phyloP scores from a whole-genome alignment of 2,888 invertebrate genomes.

The Lacanobia wlatinum region DNA sequence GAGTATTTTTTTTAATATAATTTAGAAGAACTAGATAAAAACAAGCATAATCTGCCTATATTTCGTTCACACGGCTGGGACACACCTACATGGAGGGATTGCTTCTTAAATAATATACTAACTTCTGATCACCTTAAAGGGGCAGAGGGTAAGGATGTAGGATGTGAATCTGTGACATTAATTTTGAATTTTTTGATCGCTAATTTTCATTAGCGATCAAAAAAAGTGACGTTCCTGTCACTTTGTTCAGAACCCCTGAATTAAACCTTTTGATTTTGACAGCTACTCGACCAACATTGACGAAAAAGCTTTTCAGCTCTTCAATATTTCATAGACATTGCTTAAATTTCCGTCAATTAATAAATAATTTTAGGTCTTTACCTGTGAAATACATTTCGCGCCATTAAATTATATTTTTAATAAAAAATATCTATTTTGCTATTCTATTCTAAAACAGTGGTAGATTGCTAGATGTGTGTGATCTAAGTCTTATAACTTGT shows the following conservation, averaged over 20 bases:
- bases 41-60: background rate
- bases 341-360: constrained; percentile 58
- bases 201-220: too few relatives aligned
- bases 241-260: background rate
- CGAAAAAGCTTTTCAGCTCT: background rate
- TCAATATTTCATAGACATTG: background rate
- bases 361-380: background rate
- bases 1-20: background rate
- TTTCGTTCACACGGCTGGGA: background rate
- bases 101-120: background rate
- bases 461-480: constrained; percentile 48
- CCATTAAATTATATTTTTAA: constrained; percentile 53
- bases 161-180: too few relatives aligned
- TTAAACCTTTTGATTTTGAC: background rate
- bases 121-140: background rate
- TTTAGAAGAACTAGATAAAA: background rate
- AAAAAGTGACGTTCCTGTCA: too few relatives aligned
- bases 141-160: background rate
- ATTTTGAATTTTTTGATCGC: too few relatives aligned
- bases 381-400: constrained; percentile 36
- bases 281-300: background rate
- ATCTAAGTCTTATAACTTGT: constrained; percentile 21
- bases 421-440: constrained; percentile 54
- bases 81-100: background rate
- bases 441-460: constrained; percentile 34